Conservation (phyloP, 2,888 invertebrate species). For the Rotaria sp. region DNA sequence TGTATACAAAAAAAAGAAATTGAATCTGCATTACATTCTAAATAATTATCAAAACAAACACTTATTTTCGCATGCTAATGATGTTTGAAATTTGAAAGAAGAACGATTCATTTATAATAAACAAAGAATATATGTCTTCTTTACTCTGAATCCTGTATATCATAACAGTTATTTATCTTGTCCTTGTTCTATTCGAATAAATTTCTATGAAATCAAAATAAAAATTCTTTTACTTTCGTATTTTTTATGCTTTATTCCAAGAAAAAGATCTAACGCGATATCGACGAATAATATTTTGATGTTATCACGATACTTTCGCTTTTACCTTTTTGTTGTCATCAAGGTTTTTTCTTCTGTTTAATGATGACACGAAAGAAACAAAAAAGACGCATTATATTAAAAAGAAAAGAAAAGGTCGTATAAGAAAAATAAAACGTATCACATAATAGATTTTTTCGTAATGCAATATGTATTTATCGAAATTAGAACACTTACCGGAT, state of each 20-base stretch:
- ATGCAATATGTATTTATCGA: neutral
- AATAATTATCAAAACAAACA: too few species aligned
- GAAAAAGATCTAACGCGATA: neutral
- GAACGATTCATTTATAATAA: too few species aligned
- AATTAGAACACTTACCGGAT: neutral
- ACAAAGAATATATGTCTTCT: too few species aligned
- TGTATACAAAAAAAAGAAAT: too few species aligned
- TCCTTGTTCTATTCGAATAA: neutral
- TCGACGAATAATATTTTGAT: neutral
- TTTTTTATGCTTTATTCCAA: too few species aligned
- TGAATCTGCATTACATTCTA: too few species aligned
- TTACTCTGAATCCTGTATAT: too few species aligned
- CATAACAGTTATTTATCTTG: neutral
- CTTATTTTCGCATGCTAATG: too few species aligned
- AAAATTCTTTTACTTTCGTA: neutral
- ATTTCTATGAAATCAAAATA: neutral
- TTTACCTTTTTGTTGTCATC: neutral
- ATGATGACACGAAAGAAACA: neutral
- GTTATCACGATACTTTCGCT: neutral
- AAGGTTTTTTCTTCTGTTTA: neutral
- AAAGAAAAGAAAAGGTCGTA: neutral
- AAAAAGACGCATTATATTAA: neutral
- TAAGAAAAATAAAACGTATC: neutral
- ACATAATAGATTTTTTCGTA: neutral
- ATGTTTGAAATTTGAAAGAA: too few species aligned